Base-by-base conservation (phyloP, 1,140 invertebrate species). In the Lerema accius region DNA sequence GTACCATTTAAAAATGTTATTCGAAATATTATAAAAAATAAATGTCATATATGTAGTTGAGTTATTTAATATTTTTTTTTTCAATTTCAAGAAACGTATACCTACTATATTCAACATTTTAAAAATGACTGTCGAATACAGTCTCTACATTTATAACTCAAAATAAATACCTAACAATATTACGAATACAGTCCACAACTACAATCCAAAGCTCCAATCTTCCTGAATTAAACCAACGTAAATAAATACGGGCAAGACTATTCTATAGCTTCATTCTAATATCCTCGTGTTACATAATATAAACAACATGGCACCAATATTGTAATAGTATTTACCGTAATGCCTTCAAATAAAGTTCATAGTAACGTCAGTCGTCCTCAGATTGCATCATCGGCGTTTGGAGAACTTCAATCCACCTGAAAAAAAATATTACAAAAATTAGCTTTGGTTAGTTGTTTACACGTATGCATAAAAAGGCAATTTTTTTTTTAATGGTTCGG, bases 341-440 rank as follows among this genome's bases (percentile, higher is more conserved):
- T 28, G 26, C 19, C 5, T 23, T 23, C 5, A 23, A 23, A 23
- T 23, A 23, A 23, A 23, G 5, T 23, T 23, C 19, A 23, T 32
- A 9, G 9, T 32, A 9, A 32, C 1, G 13, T 69, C 60, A 67
- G 23, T 67, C 68, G 60, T 73, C 46, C 49, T 72, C 28, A 16
- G 51, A 68, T 28, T 69, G 75, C 63, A 75, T 40, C 75, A 82
- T 86, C 28, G 84, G 74, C 0, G 82, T 82, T 53, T 78, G 80
- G 4, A 89, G 71, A 9, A 84, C 82, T 75, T 89, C 82, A 32
- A 75, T 82, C 86, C 86, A 89, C 14, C 86, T 89, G 79, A 28
- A 59, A 50, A 63, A 65, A 14, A 46, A 39, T 14, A 55, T 40
- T 40, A 13, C 16, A 10, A 45, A 7, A 43, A 16, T 7, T 45